A percentile compares a stretch with the other conserved stretches of the same genome.
Conservation (phyloP, 2,113 vertebrate genomes). For the Chloropsis cyanopogon region DNA sequence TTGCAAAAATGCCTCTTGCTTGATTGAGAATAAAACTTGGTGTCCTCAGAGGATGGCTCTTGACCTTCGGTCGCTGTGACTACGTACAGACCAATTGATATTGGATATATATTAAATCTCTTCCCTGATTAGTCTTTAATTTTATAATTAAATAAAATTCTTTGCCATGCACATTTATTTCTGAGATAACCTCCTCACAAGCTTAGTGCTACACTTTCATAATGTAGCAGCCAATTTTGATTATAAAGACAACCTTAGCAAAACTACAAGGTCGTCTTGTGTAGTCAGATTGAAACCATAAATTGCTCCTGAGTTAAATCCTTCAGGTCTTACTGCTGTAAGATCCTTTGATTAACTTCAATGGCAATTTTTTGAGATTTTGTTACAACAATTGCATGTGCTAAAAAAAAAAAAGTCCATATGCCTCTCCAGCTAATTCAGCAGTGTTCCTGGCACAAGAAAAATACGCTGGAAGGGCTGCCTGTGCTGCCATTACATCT, state of each 20-base stretch:
- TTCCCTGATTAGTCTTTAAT: neutral
- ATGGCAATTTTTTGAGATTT: neutral
- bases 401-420: neutral
- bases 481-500: neutral
- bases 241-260: conserved; percentile 2
- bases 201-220: neutral
- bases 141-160: neutral
- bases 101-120: neutral
- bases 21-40: neutral
- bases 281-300: neutral
- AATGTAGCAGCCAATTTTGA: neutral
- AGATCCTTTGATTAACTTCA: conserved; percentile 35
- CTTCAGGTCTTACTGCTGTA: neutral
- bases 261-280: neutral
- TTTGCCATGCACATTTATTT: neutral
- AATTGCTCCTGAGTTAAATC: neutral
- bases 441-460: neutral
- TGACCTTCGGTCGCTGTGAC: neutral
- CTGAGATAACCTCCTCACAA: neutral
- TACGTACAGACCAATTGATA: neutral
- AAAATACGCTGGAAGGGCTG: neutral
- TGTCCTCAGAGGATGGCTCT: neutral
- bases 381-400: neutral
- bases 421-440: conserved; percentile 4
- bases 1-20: neutral